Evolutionary conservation across 2,888 invertebrate genomes (phyloP), one percentile per base, ranked within the genome.

Genomic region (Cylloceria caligata): DNA sequence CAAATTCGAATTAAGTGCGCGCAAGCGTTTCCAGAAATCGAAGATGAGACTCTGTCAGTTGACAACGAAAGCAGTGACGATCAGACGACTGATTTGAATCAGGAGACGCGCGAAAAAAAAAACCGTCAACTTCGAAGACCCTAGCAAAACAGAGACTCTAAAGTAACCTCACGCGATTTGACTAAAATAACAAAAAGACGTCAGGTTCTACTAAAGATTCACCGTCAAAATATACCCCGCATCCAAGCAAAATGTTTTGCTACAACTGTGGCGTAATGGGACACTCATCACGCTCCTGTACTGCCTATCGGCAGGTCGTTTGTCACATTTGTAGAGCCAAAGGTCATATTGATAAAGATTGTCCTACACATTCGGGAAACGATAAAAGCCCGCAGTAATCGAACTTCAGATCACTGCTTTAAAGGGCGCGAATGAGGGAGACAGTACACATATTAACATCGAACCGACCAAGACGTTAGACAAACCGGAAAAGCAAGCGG

Each of bases 311-410:
- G 2, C 74, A 74, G 55, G 42, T 39, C 1, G 55, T 80, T n/a
- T 80, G 80, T 39, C 24, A 47, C 11, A 19, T 21, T 0, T 74
- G 65, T 24, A 2, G 3, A 1, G 13, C 11, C 1, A 67, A 16
- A 5, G 73, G 79, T 11, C 75, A 75, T 11, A 24, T 67, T 1
- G 67, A 75, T 24, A n/a, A 74, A 64, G 39, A 64, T 27, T 74
- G 74, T 30, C 74, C 64, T 19, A 49, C n/a, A 16, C 67, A n/a
- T 13, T 39, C 67, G 75, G 75, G 57, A 67, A 75, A 78, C 71
- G 64, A 9, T 1, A 11, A 71, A n/a, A 45, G 27, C 71, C 77
- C 2, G 21, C 64, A 30, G 62, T 71, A 62, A 49, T 13, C 34
- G 7, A 36, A 16, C 71, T 64, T 72, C 78, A 34, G 60, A 30